phyloP scores from a whole-genome alignment of 2,113 vertebrate genomes.

The Colius striatus region DNA sequence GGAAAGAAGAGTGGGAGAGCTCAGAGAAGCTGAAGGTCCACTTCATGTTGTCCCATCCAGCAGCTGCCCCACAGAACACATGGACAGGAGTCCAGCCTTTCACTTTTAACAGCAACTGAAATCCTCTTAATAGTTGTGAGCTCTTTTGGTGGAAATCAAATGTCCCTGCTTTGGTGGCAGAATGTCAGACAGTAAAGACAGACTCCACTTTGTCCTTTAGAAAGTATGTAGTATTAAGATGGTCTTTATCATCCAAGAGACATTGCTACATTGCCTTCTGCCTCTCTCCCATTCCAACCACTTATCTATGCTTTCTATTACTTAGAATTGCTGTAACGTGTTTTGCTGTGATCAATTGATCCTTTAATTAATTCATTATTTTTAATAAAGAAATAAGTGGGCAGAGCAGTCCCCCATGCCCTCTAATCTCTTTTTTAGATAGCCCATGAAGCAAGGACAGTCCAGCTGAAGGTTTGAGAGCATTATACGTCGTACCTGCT shows the following conservation, averaged over 20 bases:
- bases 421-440: background rate
- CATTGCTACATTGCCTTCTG: background rate
- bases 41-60: background rate
- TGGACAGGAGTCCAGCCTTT: background rate
- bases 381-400: background rate
- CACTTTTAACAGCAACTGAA: background rate
- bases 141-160: background rate
- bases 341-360: background rate
- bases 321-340: background rate
- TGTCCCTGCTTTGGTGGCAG: background rate
- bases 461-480: background rate
- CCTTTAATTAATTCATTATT: background rate
- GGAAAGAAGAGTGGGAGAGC: background rate
- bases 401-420: background rate
- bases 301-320: background rate
- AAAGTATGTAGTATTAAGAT: background rate
- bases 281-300: background rate
- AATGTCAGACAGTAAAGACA: background rate
- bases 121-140: background rate
- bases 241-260: background rate
- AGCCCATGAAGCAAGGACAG: background rate
- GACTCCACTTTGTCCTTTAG: background rate
- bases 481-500: background rate
- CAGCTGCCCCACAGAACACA: background rate
- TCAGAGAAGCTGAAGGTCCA: background rate